Evolutionary conservation across 2,113 vertebrate genomes (phyloP), one percentile per base, ranked within the genome.

Genomic region (Apteryx owenii): DNA sequence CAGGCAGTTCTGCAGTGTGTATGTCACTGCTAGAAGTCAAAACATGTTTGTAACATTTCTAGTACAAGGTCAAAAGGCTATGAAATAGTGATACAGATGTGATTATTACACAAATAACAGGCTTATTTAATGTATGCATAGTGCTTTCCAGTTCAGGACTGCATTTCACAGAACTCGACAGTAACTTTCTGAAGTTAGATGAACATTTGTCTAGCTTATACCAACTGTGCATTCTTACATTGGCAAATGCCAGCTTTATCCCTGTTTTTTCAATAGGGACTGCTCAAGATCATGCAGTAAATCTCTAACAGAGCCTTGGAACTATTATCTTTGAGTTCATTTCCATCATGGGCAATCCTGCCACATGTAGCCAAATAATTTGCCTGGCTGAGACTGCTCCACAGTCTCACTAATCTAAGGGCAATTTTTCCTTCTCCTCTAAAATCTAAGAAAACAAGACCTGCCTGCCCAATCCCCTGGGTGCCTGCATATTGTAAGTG

Each of bases 1-100:
- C 31, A 80, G 78, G 51, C 87, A 21, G 23, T 48, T 93, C 71
- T 81, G 77, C 40, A 87, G 81, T 1, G 3, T 2, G 1, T 75
- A 0, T 80, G 77, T 75, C 71, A 22, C 84, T 90, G 82, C 78
- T 56, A 95, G 85, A 93, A 96, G 93, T 85, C 75, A 91, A 95
- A 96, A 95, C 78, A 81, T 62, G 33, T 86, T 88, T 81, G 33
- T 71, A 90, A 68, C 54, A 86, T 65, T 72, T 22, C 64, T 88
- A 96, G 54, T 19, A 58, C 92, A 66, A 96, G 88, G 88, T 89
- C 90, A 92, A 60, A 80, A 78, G 77, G 53, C 58, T 73, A 3
- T 61, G 46, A 60, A 88, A 31, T 76, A 84, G 87, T 73, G 88
- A 58, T 86, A 92, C 17, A 38, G 60, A 83, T 65, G 65, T n/a